phyloP scores from a whole-genome alignment of 2,797 vertebrate genomes.

The Florisuga fusca region DNA sequence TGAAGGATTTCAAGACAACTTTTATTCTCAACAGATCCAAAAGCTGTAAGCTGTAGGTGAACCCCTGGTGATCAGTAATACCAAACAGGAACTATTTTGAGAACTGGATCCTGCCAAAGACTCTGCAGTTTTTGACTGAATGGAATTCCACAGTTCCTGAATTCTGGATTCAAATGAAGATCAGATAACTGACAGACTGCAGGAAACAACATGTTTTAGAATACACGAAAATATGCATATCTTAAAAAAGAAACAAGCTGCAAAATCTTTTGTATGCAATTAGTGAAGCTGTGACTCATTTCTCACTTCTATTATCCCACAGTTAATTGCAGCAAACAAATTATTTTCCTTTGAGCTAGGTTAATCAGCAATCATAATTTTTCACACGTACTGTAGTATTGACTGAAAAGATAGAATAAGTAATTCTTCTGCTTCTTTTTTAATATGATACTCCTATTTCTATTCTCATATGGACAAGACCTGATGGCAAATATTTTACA shows the following conservation, averaged over 20 bases:
- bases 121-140: neutral
- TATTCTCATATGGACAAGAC: neutral
- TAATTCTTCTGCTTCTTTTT: neutral
- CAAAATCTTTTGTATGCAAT: neutral
- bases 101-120: neutral
- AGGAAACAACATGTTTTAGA: neutral
- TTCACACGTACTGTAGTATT: neutral
- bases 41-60: neutral
- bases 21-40: neutral
- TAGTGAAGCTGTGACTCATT: neutral
- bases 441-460: neutral
- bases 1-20: neutral
- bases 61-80: neutral
- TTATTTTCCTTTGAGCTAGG: neutral
- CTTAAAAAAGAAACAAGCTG: neutral
- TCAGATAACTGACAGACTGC: neutral
- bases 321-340: conserved; percentile 2
- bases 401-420: neutral
- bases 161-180: neutral
- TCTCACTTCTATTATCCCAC: neutral
- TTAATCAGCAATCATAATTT: conserved; percentile 6
- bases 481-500: neutral
- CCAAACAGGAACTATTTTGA: neutral
- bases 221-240: neutral
- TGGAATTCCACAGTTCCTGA: neutral